phyloP scores from a whole-genome alignment of 2,113 vertebrate species.

The Plecotus auritus region DNA sequence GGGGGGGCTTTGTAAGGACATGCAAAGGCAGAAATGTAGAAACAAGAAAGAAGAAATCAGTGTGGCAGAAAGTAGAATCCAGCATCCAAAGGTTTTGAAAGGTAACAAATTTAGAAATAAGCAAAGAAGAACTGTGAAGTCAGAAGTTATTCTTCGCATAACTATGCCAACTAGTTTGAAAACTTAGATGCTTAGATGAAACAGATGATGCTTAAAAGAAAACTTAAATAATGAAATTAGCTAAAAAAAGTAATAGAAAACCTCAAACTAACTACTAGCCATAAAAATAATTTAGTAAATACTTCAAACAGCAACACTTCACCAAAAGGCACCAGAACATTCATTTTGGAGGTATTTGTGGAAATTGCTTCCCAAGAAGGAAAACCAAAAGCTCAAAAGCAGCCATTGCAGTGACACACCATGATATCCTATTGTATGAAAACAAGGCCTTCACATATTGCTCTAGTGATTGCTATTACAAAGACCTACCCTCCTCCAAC shows the following conservation, averaged over 20 bases:
- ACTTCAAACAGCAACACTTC: neutral
- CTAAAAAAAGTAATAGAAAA: conserved; percentile 8
- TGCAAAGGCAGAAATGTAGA: conserved; percentile 11
- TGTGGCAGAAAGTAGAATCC: neutral
- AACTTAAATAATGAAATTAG: conserved; percentile 19
- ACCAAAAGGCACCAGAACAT: neutral
- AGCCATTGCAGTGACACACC: neutral
- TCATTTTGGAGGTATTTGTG: conserved; percentile 20
- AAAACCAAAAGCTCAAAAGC: neutral
- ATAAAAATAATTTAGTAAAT: neutral
- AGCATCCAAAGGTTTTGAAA: conserved; percentile 7
- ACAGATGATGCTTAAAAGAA: conserved; percentile 5
- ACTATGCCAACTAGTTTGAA: conserved; percentile 5
- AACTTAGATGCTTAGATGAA: conserved; percentile 9
- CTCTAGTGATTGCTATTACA: neutral
- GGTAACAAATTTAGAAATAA: conserved; percentile 10
- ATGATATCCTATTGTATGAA: neutral
- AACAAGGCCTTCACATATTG: conserved; percentile 6
- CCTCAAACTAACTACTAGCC: neutral
- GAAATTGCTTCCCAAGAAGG: conserved; percentile 22
- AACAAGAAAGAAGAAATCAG: conserved; percentile 3
- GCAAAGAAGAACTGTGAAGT: neutral
- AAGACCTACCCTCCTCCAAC: neutral
- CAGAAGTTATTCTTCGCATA: neutral
- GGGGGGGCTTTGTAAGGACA: neutral